Base-by-base conservation (phyloP, 1,140 invertebrate species). In the Manduca sexta region DNA sequence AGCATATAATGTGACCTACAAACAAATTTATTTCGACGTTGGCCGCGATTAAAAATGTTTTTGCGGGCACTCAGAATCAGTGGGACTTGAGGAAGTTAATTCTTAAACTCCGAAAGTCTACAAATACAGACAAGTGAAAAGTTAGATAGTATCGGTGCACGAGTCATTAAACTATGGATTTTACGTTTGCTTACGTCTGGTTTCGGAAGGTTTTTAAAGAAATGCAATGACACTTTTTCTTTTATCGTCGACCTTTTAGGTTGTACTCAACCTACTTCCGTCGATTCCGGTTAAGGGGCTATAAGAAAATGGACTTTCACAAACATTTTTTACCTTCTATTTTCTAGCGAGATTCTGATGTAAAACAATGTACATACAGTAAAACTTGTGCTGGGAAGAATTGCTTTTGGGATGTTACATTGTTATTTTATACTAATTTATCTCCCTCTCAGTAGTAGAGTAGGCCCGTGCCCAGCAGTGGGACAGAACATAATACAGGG, bases 161-260 rank as follows among this genome's bases (percentile, higher is more conserved):
- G 69, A 57, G 64, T 71, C 69, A 76, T 76, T 69, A 64, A 73
- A 74, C 64, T 78, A 71, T 46, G 52, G 44, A 54, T 67, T 62
- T 64, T 53, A 64, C 59, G 62, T 78, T 69, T 70, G 64, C 64
- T 70, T 74, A 65, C 64, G 60, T 65, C 43, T 59, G 59, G 51
- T 57, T 63, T 60, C 49, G 56, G 49, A 39, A 60, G 60, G 40
- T 64, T 53, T 64, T 58, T 50, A 50, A 47, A 49, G 39, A 61
- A 26, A 61, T 57, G 61, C 65, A 61, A 76, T 64, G 70, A 68
- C 66, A 66, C 60, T 70, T 66, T 64, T 68, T 65, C 58, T 61
- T 71, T 76, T 74, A 76, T 74, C 49, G 58, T 37, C 55, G 52
- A 57, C 61, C 61, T 69, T 66, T 63, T 58, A 56, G 53, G 44